Conservation (phyloP, 1,140 invertebrate species). For the Calosoma granatense region DNA sequence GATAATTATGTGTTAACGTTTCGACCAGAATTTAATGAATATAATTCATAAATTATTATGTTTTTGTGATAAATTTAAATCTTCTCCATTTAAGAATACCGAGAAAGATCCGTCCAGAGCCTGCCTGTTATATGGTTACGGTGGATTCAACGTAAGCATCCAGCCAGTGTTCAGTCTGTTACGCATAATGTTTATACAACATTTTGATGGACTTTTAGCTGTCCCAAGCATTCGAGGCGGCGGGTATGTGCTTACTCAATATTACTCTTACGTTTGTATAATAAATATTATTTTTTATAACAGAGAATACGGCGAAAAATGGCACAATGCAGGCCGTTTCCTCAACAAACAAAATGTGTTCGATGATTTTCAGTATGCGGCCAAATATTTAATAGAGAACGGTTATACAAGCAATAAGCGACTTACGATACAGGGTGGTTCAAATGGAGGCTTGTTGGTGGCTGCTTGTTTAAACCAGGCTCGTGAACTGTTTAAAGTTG, state of each 20-base stretch:
- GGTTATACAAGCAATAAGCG: constrained; percentile 69
- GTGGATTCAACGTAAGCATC: constrained; percentile 91
- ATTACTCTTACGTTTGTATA: neutral
- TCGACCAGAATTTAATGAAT: neutral
- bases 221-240: constrained; percentile 94
- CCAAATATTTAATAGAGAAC: constrained; percentile 77
- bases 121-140: constrained; percentile 90
- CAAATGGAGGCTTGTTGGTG: constrained; percentile 92
- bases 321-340: constrained; percentile 89
- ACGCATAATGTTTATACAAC: constrained; percentile 79
- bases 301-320: constrained; percentile 91
- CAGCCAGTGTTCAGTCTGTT: constrained; percentile 77
- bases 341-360: constrained; percentile 96
- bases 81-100: neutral
- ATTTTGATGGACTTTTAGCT: constrained; percentile 81
- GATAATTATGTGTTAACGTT: constrained; percentile 10
- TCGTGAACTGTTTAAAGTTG: constrained; percentile 89
- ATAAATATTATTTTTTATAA: constrained; percentile 11
- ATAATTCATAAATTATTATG: constrained; percentile 3
- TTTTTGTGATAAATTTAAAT: constrained; percentile 11
- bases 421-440: constrained; percentile 86
- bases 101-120: constrained; percentile 69
- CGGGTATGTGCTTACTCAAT: constrained; percentile 54
- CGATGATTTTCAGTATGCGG: constrained; percentile 91
- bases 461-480: constrained; percentile 90